Evolutionary conservation across 2,888 invertebrate species (phyloP).

Genomic region (Plebejus melissa): DNA sequence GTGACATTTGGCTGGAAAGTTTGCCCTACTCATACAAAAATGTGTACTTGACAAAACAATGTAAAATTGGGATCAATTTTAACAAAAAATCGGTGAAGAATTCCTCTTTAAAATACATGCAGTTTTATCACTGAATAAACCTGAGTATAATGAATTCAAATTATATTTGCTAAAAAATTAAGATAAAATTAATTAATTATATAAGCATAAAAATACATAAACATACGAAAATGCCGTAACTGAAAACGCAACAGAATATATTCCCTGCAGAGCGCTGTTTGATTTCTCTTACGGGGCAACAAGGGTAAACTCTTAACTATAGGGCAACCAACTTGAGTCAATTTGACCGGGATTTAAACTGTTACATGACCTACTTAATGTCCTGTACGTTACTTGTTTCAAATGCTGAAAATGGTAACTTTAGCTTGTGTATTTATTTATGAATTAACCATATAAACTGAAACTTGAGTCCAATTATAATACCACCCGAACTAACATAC

Average conservation of each 20-base stretch:
- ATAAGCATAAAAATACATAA: no score
- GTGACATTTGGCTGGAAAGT: no score
- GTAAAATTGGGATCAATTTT: no score
- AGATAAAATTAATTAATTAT: no score
- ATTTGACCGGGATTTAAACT: conserved; percentile 5
- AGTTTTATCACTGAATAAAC: neutral
- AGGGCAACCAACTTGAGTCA: neutral
- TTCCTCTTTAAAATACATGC: neutral
- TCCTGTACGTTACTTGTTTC: conserved; percentile 7
- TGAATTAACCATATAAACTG: no score
- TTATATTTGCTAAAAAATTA: neutral
- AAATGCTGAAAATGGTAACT: neutral
- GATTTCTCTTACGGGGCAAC: conserved; percentile 22
- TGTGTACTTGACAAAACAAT: no score
- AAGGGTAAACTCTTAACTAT: conserved; percentile 21
- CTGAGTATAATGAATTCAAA: no score
- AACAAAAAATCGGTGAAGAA: neutral
- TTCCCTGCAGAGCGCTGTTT: conserved; percentile 7
- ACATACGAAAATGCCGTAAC: neutral
- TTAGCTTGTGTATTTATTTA: no score
- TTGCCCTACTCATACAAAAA: no score
- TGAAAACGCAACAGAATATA: neutral
- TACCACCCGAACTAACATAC: no score
- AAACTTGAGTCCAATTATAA: no score
- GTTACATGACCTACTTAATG: conserved; percentile 20